Evolutionary conservation across 2,113 vertebrate species (phyloP), one percentile per base, ranked within the genome.

Genomic region (Albula glossodonta): DNA sequence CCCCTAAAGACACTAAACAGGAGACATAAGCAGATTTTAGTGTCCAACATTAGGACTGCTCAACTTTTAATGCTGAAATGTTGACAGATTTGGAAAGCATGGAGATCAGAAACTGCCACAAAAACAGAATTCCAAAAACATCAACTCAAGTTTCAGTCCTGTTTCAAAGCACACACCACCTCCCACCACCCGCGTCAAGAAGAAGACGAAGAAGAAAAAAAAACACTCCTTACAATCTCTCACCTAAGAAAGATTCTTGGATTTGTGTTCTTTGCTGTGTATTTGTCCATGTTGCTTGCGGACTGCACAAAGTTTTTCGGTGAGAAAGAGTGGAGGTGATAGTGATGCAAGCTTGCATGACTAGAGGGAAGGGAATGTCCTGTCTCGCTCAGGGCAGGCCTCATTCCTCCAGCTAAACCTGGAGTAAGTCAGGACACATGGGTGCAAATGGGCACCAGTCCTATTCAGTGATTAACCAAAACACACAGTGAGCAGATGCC

Each of bases 301-400:
- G 89, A 90, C 86, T 86, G 83, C 87, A 89, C 78, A 86, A 89
- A 90, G 89, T 84, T 87, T 88, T 90, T 77, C 49, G 51, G 83
- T 41, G 41, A 90, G 91, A 88, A 89, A 85, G 88, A 88, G 57
- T 89, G 83, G 87, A 87, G 88, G 84, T 83, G 87, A 92, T 90
- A 25, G 85, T 84, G 87, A 88, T 90, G 89, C 89, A 92, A 84
- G 87, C 56, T 94, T 94, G 90, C 85, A 90, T 95, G 94, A 96
- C 92, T 95, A 89, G 81, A 85, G 86, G 91, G 84, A 93, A 56
- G 74, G 85, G 83, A 91, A 90, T 90, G 92, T 87, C 92, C 84
- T 15, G 70, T 91, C 88, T 91, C 90, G 92, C 91, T 92, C 89
- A 91, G 93, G 91, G 91, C 93, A 93, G 93, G 90, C 91, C 88